Evolutionary conservation across 2,797 vertebrate genomes (phyloP), one percentile per base, ranked within the genome.

Genomic region (Philypnodon macrostomus): DNA sequence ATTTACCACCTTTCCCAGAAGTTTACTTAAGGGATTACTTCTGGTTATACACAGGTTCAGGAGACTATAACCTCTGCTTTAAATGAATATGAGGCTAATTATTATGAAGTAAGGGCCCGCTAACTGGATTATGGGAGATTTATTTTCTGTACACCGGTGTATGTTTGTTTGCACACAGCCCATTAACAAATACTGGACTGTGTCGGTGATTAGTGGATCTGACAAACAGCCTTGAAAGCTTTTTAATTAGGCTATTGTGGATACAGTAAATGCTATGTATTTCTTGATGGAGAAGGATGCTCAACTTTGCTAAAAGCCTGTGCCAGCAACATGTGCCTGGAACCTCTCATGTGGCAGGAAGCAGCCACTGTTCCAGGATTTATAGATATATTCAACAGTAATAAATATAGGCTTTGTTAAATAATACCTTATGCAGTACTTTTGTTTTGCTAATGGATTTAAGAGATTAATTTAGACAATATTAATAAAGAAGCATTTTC

Each of bases 151-250:
- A 31, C 58, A 49, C 44, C 41, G 30, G 56, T 45, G 44, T 60
- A 58, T 57, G 53, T 73, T 63, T 79, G 58, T 64, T 62, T 53
- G 73, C 44, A 47, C 29, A 16, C 50, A 65, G 67, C 34, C 66
- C 50, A 32, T 61, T 54, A 76, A 72, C 73, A 75, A 77, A 80
- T 64, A 72, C 67, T 63, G 53, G 70, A 79, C 67, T 83, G 62
- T 81, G 64, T 84, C 49, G 1, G 34, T 80, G 74, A 88, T 87
- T 85, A 73, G 71, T 79, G 67, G 66, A 67, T 77, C 70, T 78
- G 84, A 75, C 80, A 86, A 90, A 88, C 86, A 88, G 78, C 81
- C 81, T 75, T 90, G 83, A 91, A 89, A 91, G 90, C 88, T 88
- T 90, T 91, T 89, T 89, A 88, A 91, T 90, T 83, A 88, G 33